Conservation (phyloP, 2,888 invertebrate genomes). For the Periphyllus acericola region DNA sequence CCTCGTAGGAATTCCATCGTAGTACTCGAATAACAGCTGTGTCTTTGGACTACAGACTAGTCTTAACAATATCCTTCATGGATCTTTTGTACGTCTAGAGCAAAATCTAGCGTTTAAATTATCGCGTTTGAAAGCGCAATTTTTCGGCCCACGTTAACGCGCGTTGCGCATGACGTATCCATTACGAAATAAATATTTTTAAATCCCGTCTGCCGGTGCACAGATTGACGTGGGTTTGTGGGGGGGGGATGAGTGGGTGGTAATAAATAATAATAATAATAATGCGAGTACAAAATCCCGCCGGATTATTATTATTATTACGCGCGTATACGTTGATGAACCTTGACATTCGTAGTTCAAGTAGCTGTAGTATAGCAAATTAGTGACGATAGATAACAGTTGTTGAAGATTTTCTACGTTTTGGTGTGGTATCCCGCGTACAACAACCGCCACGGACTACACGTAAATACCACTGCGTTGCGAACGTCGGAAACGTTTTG, state of each 20-base stretch:
- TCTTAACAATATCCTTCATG: no score
- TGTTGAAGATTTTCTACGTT: neutral
- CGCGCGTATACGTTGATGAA: constrained; percentile 5
- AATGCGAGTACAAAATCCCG: neutral
- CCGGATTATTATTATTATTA: neutral
- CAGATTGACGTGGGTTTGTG: neutral
- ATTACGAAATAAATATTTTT: neutral
- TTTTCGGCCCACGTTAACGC: no score
- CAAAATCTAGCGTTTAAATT: no score
- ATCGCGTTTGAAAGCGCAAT: no score
- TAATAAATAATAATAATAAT: neutral
- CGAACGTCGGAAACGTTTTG: neutral
- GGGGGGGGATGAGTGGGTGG: neutral
- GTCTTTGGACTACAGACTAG: no score
- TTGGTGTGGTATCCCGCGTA: neutral
- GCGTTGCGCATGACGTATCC: neutral
- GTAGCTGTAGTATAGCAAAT: neutral
- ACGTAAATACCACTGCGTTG: neutral
- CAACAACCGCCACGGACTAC: neutral
- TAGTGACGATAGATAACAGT: neutral
- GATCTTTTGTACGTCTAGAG: neutral
- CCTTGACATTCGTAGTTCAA: neutral
- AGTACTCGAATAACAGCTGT: no score
- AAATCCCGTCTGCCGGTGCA: neutral
- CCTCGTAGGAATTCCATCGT: neutral